phyloP scores from a whole-genome alignment of 2,888 invertebrate genomes.

The Caenorhabditis parvicauda region DNA sequence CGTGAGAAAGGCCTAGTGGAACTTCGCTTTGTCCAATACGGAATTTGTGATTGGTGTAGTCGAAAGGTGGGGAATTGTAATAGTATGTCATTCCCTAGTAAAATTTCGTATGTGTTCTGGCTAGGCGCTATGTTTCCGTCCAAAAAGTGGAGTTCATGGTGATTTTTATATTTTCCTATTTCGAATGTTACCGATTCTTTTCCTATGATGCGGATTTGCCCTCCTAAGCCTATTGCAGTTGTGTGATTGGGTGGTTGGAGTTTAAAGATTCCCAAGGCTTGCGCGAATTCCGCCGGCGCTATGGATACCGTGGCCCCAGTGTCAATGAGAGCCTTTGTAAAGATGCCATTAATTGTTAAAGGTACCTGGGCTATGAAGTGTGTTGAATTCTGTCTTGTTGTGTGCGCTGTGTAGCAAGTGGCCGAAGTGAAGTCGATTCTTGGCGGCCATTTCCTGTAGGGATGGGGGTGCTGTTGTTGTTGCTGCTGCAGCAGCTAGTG shows the following conservation, averaged over 20 bases:
- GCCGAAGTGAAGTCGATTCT: too few relatives aligned
- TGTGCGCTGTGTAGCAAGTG: too few relatives aligned
- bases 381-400: too few relatives aligned
- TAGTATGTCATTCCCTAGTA: slow-evolving; percentile 12
- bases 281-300: neutral
- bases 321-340: slow-evolving; percentile 2
- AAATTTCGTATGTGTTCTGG: slow-evolving; percentile 6
- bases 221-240: slow-evolving; percentile 2
- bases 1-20: neutral
- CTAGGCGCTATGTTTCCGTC: too few relatives aligned
- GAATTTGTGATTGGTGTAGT: slow-evolving; percentile 4
- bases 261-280: neutral
- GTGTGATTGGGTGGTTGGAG: neutral
- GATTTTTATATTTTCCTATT: neutral
- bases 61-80: neutral
- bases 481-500: too few relatives aligned
- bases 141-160: slow-evolving; percentile 1
- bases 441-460: too few relatives aligned
- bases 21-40: slow-evolving; percentile 1
- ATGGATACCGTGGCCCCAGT: slow-evolving; percentile 11
- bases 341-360: slow-evolving; percentile 4
- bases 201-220: slow-evolving; percentile 5
- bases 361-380: slow-evolving; percentile 10
- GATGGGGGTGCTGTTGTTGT: too few relatives aligned
- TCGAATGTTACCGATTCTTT: neutral